Percentiles rank a stretch among this genome's conserved stretches.
These are phyloP conservation scores for Zaprionus obscuricornis DNA, from an alignment of 2,888 invertebrate species.

Conservation along the genomic window DNA sequence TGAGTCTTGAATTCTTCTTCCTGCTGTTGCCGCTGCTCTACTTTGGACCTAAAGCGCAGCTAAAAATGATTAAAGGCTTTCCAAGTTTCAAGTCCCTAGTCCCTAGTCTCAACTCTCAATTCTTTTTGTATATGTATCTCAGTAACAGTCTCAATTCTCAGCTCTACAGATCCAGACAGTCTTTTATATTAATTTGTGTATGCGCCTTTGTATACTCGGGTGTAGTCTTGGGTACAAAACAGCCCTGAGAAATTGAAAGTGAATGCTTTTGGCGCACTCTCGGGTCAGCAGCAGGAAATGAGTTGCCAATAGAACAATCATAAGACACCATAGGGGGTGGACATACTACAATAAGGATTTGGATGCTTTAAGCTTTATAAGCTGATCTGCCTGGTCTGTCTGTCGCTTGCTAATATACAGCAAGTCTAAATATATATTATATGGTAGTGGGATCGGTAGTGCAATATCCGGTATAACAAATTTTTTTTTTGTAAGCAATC, in stretches of 20 bases:
- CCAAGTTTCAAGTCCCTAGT: too few species aligned
- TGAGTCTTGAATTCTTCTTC: slow-evolving; percentile 3
- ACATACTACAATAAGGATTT: not conserved
- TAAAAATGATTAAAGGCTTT: slow-evolving; percentile 73
- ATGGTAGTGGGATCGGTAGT: not conserved
- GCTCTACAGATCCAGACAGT: slow-evolving; percentile 65
- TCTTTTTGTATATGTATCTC: too few species aligned
- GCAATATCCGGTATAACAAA: not conserved
- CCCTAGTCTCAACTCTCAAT: too few species aligned
- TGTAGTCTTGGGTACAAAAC: slow-evolving; percentile 6
- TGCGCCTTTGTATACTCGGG: slow-evolving; percentile 40
- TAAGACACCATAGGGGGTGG: slow-evolving; percentile 72
- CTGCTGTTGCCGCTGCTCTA: slow-evolving; percentile 55
- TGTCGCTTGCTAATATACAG: too few species aligned
- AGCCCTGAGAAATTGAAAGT: slow-evolving; percentile 71
- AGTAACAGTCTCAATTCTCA: slow-evolving; percentile 4
- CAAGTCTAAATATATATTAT: too few species aligned
- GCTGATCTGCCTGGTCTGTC: too few species aligned
- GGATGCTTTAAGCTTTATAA: slow-evolving; percentile 27
- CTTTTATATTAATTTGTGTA: slow-evolving; percentile 72
- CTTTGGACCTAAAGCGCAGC: slow-evolving; percentile 54
- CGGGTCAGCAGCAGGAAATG: slow-evolving; percentile 65
- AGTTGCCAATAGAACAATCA: slow-evolving; percentile 78
- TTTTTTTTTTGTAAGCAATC: too few species aligned
- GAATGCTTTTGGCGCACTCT: slow-evolving; percentile 53